Conservation (phyloP, 2,888 invertebrate species). For the Entomobrya multifasciata region DNA sequence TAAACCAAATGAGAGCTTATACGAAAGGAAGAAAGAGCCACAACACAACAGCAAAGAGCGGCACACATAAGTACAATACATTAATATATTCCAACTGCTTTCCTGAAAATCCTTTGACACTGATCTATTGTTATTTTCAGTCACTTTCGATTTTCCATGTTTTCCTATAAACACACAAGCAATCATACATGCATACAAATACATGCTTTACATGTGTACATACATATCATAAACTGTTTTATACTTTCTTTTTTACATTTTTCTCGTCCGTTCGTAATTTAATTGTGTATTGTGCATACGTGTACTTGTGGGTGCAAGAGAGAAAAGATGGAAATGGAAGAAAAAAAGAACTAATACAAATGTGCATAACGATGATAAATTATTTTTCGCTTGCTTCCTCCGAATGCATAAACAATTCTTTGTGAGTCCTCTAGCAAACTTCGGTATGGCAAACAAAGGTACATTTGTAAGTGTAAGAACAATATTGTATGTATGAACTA, state of each 20-base stretch:
- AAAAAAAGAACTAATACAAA: slow-evolving; percentile 52
- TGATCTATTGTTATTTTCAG: slow-evolving; percentile 74
- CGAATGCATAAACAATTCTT: slow-evolving; percentile 65
- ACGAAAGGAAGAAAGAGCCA: slow-evolving; percentile 9
- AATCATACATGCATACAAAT: background rate
- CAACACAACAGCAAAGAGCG: background rate
- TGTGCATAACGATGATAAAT: slow-evolving; percentile 72
- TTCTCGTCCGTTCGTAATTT: slow-evolving; percentile 44
- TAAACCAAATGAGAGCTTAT: slow-evolving; percentile 15
- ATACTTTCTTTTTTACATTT: slow-evolving; percentile 33
- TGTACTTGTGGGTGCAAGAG: background rate
- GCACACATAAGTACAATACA: slow-evolving; percentile 33
- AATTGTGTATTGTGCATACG: no score
- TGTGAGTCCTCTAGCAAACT: no score
- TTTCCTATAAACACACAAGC: background rate
- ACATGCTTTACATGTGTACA: background rate
- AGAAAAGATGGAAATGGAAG: slow-evolving; percentile 30
- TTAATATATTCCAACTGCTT: slow-evolving; percentile 68
- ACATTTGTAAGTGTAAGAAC: no score
- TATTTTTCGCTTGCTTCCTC: slow-evolving; percentile 46
- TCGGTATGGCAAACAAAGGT: no score
- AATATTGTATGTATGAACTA: no score
- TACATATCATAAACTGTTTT: no score
- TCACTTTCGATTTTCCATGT: slow-evolving; percentile 72
- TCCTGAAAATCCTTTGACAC: slow-evolving; percentile 71